Base-by-base conservation (phyloP, 2,113 vertebrate genomes). In the Pachypanchax playfairii region DNA sequence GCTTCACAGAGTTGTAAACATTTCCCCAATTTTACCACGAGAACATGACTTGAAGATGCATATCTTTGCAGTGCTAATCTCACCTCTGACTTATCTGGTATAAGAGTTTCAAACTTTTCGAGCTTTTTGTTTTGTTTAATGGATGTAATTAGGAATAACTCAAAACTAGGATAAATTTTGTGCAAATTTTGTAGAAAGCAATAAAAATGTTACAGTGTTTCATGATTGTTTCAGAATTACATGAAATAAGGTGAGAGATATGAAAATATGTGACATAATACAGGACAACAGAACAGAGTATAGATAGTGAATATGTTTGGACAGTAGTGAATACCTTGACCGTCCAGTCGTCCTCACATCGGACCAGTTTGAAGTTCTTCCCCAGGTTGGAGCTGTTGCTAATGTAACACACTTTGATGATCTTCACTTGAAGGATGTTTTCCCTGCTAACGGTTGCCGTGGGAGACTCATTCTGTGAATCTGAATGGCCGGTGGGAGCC, bases 301-400 rank as follows among this genome's bases (percentile, higher is more conserved):
- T 21, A 28, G 13, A 9, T 4, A n/a, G 25, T 5, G 15, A 51
- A 13, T 1, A 46, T n/a, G 22, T 42, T 29, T 56, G 18, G 12
- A 33, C 12, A 39, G 39, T 20, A 39, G 22, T 18, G 28, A 12
- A 1, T 79, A 98, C 96, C 94, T 81, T 91, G 82, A 98, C 90
- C 49, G 93, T 93, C 0, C 93, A 94, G 0, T 90, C 88, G 36
- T 96, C 93, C 1, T 94, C 90, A 66, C 95, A 98, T 65, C 95
- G 95, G 21, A 98, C 93, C 83, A 98, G 90, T 81, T 98, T 98
- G 91, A 98, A 98, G 92, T 97, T 97, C 83, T 95, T 98, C 54
- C 95, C 94, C 41, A 95, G 77, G 85, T 96, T 97, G 87, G 82
- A 74, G 42, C 94, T 97, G 92, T 95, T 98, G 89, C 95, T 96